These are phyloP conservation scores for Poeciliopsis paucimaculata DNA, from an alignment of 2,797 vertebrate genomes.

Conservation along the genomic window DNA sequence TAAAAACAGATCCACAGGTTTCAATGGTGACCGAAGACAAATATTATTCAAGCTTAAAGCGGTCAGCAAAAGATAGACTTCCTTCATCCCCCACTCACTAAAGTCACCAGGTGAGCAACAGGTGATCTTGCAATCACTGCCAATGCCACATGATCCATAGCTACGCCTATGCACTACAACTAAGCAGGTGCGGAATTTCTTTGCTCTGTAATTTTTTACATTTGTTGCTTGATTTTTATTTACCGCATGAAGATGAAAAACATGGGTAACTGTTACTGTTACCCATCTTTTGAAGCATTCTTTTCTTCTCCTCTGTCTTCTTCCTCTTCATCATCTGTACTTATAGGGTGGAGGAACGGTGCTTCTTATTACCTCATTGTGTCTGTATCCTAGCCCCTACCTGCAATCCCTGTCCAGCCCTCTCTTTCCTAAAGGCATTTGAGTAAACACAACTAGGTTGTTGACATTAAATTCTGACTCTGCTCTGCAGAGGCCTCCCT, in stretches of 20 bases:
- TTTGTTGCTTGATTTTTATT: conserved; percentile 24
- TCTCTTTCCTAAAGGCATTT: conserved; percentile 60
- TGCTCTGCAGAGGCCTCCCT: conserved; percentile 58
- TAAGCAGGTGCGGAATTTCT: not conserved
- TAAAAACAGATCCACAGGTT: too few species aligned
- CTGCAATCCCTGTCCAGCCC: conserved; percentile 12
- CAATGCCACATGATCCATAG: too few species aligned
- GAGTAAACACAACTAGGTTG: conserved; percentile 81
- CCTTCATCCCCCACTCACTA: too few species aligned
- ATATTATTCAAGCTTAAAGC: too few species aligned
- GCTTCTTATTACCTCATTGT: conserved; percentile 60
- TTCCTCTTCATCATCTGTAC: conserved; percentile 6
- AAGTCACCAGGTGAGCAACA: too few species aligned
- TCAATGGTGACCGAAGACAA: too few species aligned
- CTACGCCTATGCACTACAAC: not conserved
- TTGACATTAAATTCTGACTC: conserved; percentile 75
- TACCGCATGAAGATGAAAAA: not conserved
- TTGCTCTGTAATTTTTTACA: conserved; percentile 17
- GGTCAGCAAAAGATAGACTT: too few species aligned
- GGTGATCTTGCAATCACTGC: too few species aligned
- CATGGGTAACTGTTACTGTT: not conserved
- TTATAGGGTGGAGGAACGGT: conserved; percentile 6
- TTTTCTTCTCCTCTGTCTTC: not conserved
- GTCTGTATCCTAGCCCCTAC: conserved; percentile 13
- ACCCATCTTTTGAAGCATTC: not conserved